These are phyloP conservation scores for Ispidina picta DNA, from an alignment of 2,797 vertebrate species.

Conservation along the genomic window DNA sequence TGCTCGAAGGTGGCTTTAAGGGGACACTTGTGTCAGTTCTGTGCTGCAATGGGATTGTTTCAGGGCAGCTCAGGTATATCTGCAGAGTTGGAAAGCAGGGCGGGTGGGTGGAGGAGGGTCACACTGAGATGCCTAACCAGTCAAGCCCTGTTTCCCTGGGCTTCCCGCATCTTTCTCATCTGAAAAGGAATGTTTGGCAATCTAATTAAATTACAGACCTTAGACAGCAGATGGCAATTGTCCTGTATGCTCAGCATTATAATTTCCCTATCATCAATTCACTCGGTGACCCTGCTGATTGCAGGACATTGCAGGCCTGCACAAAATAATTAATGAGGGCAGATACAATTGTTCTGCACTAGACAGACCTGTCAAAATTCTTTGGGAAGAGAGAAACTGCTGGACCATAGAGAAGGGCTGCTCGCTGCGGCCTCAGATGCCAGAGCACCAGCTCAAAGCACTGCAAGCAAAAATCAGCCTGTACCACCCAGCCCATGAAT, in stretches of 20 bases:
- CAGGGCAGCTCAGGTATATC: conserved; percentile 45
- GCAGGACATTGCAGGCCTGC: conserved; percentile 58
- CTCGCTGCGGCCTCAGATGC: background rate
- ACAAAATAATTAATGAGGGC: conserved; percentile 75
- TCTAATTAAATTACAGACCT: conserved; percentile 75
- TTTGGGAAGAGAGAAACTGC: conserved; percentile 54
- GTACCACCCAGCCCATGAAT: background rate
- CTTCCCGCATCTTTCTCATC: conserved; percentile 48
- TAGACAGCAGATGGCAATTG: conserved; percentile 74
- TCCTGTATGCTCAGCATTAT: conserved; percentile 72
- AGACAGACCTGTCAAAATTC: conserved; percentile 65
- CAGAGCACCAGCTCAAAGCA: conserved; percentile 3
- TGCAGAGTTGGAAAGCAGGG: background rate
- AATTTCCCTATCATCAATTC: conserved; percentile 74
- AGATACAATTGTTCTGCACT: conserved; percentile 61
- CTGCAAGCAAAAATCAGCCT: background rate
- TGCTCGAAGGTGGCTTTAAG: background rate
- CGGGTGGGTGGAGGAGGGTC: background rate
- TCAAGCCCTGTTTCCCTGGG: background rate
- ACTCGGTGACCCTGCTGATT: conserved; percentile 68
- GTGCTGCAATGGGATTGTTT: background rate
- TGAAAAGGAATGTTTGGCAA: conserved; percentile 61
- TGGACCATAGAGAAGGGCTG: conserved; percentile 17
- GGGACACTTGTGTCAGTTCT: background rate
- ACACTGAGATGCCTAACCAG: conserved; percentile 4